phyloP scores from a whole-genome alignment of 2,888 invertebrate genomes.

The Lymantria monacha region DNA sequence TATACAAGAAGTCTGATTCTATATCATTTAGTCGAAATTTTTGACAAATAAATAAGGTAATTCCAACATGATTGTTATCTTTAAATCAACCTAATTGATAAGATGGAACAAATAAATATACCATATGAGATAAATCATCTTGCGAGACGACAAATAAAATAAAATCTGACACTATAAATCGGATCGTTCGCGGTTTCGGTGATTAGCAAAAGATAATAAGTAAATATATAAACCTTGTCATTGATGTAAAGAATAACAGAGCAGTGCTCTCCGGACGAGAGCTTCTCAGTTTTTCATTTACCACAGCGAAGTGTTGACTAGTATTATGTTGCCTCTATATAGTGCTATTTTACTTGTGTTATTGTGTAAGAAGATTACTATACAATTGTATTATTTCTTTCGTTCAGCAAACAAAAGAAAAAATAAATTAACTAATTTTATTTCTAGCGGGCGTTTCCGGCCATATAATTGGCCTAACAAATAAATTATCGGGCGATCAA shows the following conservation, averaged over 20 bases:
- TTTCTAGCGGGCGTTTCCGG: conserved; percentile 23
- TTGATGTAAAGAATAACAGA: conserved; percentile 19
- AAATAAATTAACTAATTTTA: conserved; percentile 3
- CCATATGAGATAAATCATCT: neutral
- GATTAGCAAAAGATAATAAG: conserved; percentile 18
- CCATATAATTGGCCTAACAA: conserved; percentile 15
- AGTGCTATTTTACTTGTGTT: conserved; percentile 16
- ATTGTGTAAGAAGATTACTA: conserved; percentile 23
- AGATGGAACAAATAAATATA: neutral
- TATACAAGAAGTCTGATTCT: neutral
- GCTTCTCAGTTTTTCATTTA: conserved; percentile 22
- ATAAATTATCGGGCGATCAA: conserved; percentile 35
- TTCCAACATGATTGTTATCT: neutral
- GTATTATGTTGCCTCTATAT: conserved; percentile 22
- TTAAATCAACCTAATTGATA: conserved; percentile 3
- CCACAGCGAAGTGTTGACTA: conserved; percentile 17
- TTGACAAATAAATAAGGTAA: neutral
- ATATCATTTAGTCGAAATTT: neutral
- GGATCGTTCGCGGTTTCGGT: conserved; percentile 2
- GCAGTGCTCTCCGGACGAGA: conserved; percentile 3
- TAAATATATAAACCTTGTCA: conserved; percentile 12
- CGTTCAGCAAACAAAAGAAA: neutral
- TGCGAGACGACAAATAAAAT: neutral
- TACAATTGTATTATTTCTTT: neutral
- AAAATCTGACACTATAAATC: neutral